A percentile compares a stretch with the other conserved stretches of the same genome.
These are phyloP conservation scores for Gonatopus flavifemur DNA, from an alignment of 1,140 invertebrate genomes.

Conservation along the genomic window DNA sequence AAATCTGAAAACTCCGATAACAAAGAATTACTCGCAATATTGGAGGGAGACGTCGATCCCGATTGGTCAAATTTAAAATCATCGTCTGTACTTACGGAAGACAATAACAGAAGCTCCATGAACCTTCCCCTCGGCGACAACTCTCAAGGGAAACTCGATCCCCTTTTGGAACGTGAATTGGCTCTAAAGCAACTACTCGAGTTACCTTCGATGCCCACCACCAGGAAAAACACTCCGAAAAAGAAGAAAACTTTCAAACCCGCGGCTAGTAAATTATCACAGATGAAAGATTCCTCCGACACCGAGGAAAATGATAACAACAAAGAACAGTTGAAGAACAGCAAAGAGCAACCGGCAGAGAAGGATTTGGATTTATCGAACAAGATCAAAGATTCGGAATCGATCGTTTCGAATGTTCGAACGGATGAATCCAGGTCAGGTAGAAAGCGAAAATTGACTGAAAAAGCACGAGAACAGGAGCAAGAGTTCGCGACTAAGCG, in stretches of 20 bases:
- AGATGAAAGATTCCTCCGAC: neutral
- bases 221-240: slow-evolving; percentile 31
- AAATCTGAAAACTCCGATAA: slow-evolving; percentile 40
- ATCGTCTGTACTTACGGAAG: slow-evolving; percentile 34
- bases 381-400: slow-evolving; percentile 11
- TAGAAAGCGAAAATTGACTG: slow-evolving; percentile 52
- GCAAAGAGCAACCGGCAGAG: slow-evolving; percentile 1
- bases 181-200: slow-evolving; percentile 60
- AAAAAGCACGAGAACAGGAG: slow-evolving; percentile 53
- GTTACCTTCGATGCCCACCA: slow-evolving; percentile 41
- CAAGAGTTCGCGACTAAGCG: slow-evolving; percentile 37
- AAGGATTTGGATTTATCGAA: neutral
- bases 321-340: slow-evolving; percentile 4
- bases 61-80: slow-evolving; percentile 55
- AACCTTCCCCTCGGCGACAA: slow-evolving; percentile 11
- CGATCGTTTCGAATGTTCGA: slow-evolving; percentile 14
- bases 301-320: neutral
- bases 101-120: slow-evolving; percentile 14
- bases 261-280: slow-evolving; percentile 5
- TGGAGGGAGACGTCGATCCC: slow-evolving; percentile 57
- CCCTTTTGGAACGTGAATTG: slow-evolving; percentile 55
- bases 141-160: slow-evolving; percentile 45
- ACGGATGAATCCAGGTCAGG: slow-evolving; percentile 49
- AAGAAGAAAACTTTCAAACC: slow-evolving; percentile 23
- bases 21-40: slow-evolving; percentile 54